Evolutionary conservation across 2,888 invertebrate species (phyloP).

Genomic region (Pharmacophagus antenor): DNA sequence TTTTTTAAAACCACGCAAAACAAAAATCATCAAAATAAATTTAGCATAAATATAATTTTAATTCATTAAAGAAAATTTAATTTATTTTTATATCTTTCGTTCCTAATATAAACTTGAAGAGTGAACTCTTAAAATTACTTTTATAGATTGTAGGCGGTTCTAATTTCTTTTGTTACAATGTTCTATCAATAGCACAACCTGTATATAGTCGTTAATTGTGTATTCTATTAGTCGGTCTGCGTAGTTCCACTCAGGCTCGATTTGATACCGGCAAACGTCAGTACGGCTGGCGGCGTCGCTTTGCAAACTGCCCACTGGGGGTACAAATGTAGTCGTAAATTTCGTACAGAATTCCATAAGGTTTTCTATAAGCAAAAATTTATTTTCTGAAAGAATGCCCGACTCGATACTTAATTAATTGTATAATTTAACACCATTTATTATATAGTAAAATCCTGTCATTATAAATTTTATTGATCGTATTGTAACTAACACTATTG

Average conservation of each 20-base stretch:
- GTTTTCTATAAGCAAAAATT: background rate
- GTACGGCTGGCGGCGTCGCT: slow-evolving; percentile 46
- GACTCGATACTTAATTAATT: too few relatives aligned
- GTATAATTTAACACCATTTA: too few relatives aligned
- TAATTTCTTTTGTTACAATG: slow-evolving; percentile 19
- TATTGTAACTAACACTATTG: background rate
- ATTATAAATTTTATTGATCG: too few relatives aligned
- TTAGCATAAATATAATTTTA: too few relatives aligned
- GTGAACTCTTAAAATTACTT: too few relatives aligned
- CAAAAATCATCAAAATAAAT: too few relatives aligned
- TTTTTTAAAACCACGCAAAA: too few relatives aligned
- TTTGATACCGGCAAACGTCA: slow-evolving; percentile 42
- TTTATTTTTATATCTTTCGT: too few relatives aligned
- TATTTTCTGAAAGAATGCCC: too few relatives aligned
- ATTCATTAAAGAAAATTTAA: background rate
- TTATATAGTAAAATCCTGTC: too few relatives aligned
- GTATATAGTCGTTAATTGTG: slow-evolving; percentile 47
- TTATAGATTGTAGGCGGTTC: background rate
- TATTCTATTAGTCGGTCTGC: slow-evolving; percentile 50
- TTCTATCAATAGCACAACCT: slow-evolving; percentile 37
- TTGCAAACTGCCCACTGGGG: slow-evolving; percentile 36
- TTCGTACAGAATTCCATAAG: background rate
- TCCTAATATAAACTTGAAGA: too few relatives aligned
- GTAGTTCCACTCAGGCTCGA: slow-evolving; percentile 48
- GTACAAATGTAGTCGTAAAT: too few relatives aligned